A percentile compares a stretch with the other conserved stretches of the same genome.
These are phyloP conservation scores for Threskiornis aethiopicus DNA, from an alignment of 2,797 vertebrate genomes.

Conservation along the genomic window DNA sequence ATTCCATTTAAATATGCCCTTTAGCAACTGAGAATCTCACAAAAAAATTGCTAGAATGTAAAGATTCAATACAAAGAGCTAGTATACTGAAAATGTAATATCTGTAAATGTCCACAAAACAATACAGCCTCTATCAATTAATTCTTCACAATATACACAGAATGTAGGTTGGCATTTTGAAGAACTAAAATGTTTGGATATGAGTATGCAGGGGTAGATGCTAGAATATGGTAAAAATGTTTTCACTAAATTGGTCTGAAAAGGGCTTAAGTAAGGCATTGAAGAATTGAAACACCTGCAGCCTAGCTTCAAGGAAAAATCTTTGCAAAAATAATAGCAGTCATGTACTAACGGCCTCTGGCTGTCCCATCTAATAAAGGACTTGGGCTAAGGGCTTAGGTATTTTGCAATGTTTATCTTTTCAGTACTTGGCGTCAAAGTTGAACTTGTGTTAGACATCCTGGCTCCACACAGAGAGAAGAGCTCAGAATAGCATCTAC, in stretches of 20 bases:
- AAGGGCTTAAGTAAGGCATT: accelerated
- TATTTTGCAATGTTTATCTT: not conserved
- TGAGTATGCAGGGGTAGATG: not conserved
- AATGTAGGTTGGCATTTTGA: not conserved
- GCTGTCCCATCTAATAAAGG: not conserved
- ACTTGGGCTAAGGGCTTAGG: not conserved
- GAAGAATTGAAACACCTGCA: not conserved
- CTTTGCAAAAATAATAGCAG: not conserved
- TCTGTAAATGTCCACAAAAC: not conserved
- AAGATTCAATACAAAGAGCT: not conserved
- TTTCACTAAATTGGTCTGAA: not conserved
- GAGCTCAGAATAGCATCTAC: not conserved
- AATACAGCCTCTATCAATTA: not conserved
- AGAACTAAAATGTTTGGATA: not conserved
- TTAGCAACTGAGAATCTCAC: not conserved
- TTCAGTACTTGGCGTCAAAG: not conserved
- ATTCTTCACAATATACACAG: not conserved
- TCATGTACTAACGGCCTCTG: not conserved
- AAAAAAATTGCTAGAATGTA: not conserved
- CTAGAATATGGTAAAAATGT: not conserved
- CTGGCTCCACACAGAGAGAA: not conserved
- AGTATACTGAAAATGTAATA: not conserved
- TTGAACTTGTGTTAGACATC: not conserved
- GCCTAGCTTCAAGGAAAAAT: not conserved
- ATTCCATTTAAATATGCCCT: not conserved